Conservation (phyloP, 2,888 invertebrate genomes). For the Poecilobothrus nobilitatus region DNA sequence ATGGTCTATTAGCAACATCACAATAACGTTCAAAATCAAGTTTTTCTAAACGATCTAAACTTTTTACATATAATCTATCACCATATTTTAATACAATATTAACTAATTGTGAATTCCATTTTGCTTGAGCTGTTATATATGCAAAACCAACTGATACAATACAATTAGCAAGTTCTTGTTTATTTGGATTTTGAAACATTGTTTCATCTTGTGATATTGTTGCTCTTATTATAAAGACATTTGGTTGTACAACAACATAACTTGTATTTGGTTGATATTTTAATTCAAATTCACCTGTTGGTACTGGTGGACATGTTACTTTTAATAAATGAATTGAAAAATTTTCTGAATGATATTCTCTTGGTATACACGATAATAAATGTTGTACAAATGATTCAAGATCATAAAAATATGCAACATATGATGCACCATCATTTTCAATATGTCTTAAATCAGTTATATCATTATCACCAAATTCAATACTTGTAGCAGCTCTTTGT, state of each 20-base stretch:
- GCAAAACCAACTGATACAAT: constrained; percentile 53
- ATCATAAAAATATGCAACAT: constrained; percentile 25
- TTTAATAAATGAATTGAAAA: constrained; percentile 21
- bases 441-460: background rate
- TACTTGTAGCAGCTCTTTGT: constrained; percentile 29
- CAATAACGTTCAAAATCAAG: constrained; percentile 18
- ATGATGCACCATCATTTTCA: constrained; percentile 31
- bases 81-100: constrained; percentile 57
- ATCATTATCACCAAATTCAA: constrained; percentile 22
- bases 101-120: constrained; percentile 51
- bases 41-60: constrained; percentile 14
- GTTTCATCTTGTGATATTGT: constrained; percentile 26
- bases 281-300: constrained; percentile 15
- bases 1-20: constrained; percentile 25
- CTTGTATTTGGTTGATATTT: constrained; percentile 11
- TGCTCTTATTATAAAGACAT: constrained; percentile 24
- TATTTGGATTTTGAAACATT: constrained; percentile 37
- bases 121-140: constrained; percentile 48
- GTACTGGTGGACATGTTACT: constrained; percentile 11
- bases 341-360: constrained; percentile 18
- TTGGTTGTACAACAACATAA: constrained; percentile 14
- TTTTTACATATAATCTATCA: constrained; percentile 50
- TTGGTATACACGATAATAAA: constrained; percentile 22
- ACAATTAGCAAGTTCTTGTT: constrained; percentile 50
- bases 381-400: constrained; percentile 23